Conservation (phyloP, 1,140 invertebrate genomes). For the Bombus cullumanus region DNA sequence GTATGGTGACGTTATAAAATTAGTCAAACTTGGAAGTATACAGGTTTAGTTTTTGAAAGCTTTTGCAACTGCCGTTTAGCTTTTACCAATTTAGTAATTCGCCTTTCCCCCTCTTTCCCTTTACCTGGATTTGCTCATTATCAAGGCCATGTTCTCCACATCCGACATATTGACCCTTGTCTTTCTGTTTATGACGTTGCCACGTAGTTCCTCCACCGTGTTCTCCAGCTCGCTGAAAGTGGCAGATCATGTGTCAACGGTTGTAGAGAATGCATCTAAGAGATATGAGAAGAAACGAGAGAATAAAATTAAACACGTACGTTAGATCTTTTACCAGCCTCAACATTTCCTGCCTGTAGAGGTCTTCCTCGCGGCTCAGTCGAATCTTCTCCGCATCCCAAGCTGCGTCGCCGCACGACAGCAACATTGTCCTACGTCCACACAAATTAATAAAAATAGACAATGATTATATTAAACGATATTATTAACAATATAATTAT, state of each 20-base stretch:
- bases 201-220: constrained; percentile 96
- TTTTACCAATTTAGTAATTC: too few relatives aligned
- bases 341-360: constrained; percentile 95
- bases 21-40: too few relatives aligned
- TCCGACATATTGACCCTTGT: constrained; percentile 98
- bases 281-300: not conserved
- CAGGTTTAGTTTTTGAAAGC: too few relatives aligned
- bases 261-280: too few relatives aligned
- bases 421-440: constrained; percentile 84
- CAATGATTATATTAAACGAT: too few relatives aligned
- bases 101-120: not conserved
- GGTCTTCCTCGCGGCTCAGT: constrained; percentile 90
- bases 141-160: constrained; percentile 97
- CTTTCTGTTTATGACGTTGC: constrained; percentile 97
- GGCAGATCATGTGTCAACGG: not conserved
- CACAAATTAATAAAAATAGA: not conserved
- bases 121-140: constrained; percentile 92
- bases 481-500: too few relatives aligned
- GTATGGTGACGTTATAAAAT: too few relatives aligned
- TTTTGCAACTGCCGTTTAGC: too few relatives aligned
- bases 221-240: constrained; percentile 91
- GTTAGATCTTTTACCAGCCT: constrained; percentile 95
- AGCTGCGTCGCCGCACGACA: constrained; percentile 86
- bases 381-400: constrained; percentile 87
- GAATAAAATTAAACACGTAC: constrained; percentile 80